Percentiles rank a stretch among this genome's conserved stretches.
Conservation (phyloP, 1,140 invertebrate genomes). For the Halesus radiatus region DNA sequence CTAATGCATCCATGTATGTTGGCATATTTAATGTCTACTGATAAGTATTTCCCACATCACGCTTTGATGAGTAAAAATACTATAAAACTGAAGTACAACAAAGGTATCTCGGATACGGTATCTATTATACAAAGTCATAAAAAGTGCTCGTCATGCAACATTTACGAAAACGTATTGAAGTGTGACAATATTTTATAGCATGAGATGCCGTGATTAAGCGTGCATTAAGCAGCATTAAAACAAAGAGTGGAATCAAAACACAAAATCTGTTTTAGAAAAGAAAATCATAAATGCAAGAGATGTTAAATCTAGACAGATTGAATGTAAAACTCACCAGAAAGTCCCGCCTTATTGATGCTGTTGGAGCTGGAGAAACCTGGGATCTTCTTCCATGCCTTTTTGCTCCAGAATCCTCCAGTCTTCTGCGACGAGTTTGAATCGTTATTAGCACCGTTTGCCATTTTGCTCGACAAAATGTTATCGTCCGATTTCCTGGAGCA, state of each 20-base stretch:
- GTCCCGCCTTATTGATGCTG: conserved; percentile 75
- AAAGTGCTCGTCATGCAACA: conserved; percentile 47
- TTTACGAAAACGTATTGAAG: conserved; percentile 44
- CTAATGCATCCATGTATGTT: too few species aligned
- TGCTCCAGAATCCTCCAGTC: conserved; percentile 76
- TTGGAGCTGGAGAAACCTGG: conserved; percentile 78
- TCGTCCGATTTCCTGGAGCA: conserved; percentile 48
- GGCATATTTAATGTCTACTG: too few species aligned
- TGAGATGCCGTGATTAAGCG: too few species aligned
- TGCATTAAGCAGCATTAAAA: too few species aligned
- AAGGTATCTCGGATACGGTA: neutral
- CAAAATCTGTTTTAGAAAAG: neutral
- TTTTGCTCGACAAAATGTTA: conserved; percentile 56
- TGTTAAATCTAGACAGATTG: too few species aligned
- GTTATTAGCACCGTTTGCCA: conserved; percentile 66
- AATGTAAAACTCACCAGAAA: conserved; percentile 70
- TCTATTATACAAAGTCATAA: neutral
- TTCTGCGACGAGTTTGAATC: conserved; percentile 59
- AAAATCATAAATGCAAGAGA: neutral
- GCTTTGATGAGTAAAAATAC: neutral
- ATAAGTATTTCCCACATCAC: neutral
- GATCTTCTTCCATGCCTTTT: conserved; percentile 83
- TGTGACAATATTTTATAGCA: neutral
- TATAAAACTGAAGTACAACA: neutral
- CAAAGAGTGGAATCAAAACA: too few species aligned